These are phyloP conservation scores for Cichlasoma orientale DNA, from an alignment of 2,797 vertebrate species.

Conservation along the genomic window DNA sequence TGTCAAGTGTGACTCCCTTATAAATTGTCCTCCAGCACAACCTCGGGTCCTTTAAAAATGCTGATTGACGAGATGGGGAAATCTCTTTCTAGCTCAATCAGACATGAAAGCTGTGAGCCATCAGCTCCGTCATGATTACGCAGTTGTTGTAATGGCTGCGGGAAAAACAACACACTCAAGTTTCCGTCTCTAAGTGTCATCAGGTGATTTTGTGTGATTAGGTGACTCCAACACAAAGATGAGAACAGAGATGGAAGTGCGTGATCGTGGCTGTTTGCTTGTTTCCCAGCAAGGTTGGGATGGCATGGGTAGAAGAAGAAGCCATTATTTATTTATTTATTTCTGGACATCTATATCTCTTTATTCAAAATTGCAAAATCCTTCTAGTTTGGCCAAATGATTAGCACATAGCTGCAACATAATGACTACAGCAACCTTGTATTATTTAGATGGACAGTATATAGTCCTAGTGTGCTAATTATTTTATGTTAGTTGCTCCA, in stretches of 20 bases:
- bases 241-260: neutral
- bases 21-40: neutral
- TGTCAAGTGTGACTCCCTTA: neutral
- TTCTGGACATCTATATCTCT: no score
- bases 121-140: conserved; percentile 25
- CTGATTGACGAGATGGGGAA: neutral
- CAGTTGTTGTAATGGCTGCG: neutral
- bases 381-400: neutral
- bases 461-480: neutral
- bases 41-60: neutral
- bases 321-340: no score
- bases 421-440: neutral
- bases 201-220: conserved; percentile 17
- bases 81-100: neutral
- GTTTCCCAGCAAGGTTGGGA: accelerated
- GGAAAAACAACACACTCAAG: conserved; percentile 10
- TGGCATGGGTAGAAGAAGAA: no score
- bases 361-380: no score
- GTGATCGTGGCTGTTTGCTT: accelerated
- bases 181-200: conserved; percentile 18
- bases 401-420: neutral
- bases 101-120: conserved; percentile 2
- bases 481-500: neutral
- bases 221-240: conserved; percentile 1
- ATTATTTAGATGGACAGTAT: neutral